Base-by-base conservation (phyloP, 2,888 invertebrate species). In the Melikaiella ostensackeni region DNA sequence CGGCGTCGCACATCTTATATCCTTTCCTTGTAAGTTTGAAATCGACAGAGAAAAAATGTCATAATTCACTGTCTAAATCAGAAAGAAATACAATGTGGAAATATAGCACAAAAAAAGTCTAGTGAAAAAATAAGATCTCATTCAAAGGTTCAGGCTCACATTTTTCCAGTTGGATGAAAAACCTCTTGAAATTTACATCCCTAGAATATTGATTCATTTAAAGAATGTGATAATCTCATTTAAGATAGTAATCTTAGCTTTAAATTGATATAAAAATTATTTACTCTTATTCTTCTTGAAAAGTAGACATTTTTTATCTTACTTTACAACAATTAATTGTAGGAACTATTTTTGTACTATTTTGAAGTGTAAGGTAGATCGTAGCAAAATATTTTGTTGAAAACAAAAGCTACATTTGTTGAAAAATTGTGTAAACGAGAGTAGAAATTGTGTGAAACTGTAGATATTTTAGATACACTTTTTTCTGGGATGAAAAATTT, bases 301-400 rank as follows among this genome's bases (percentile, higher is more conserved):
- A 50, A 50, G 3, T 50, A 21, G 9, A n/a, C 19, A 19, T 9
- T 21, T 2, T 50, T 9, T 21, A 50, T 50, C 9, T n/a, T 50
- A 4, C 8, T 50, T 50, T 8, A n/a, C n/a, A 50, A 46, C 4
- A n/a, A 50, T 50, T n/a, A 50, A n/a, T 50, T 50, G 50, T 50
- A n/a, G 50, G 50, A n/a, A 50, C 2, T 50, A 50, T n/a, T 50
- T 50, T 50, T 21, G 21, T 50, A 50, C 21, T 21, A 50, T 50
- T 21, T 21, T 50, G n/a, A n/a, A 50, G 21, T 16, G 46, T 46
- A 66, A 66, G 16, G 19, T 46, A 46, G 46, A 27, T 66, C 27
- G 19, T 46, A 66, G 64, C 24, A 9, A 46, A 66, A 46, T 66
- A 66, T 30, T 66, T 66, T 46, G 27, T 66, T 64, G 42, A 64